These are phyloP conservation scores for Patella ulyssiponensis DNA, from an alignment of 2,888 invertebrate genomes.

Conservation along the genomic window DNA sequence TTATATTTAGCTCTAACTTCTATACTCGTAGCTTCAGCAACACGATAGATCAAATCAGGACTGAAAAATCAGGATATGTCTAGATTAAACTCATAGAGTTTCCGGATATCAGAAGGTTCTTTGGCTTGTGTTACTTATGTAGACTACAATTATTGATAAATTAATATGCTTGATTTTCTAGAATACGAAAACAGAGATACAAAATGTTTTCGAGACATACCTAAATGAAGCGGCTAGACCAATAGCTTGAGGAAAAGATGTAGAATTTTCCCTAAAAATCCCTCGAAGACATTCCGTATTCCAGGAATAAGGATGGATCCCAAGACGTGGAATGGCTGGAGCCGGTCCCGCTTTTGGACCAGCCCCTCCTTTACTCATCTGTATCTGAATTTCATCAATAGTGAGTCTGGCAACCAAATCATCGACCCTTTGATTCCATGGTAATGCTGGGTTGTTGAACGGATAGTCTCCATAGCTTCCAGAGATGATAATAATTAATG, in stretches of 20 bases:
- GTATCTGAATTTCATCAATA: conserved; percentile 58
- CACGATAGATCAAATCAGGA: conserved; percentile 44
- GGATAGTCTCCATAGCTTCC: conserved; percentile 45
- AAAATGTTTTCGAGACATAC: conserved; percentile 37
- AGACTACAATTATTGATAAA: no score
- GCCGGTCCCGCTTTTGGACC: conserved; percentile 55
- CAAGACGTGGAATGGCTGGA: conserved; percentile 59
- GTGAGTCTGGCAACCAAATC: conserved; percentile 63
- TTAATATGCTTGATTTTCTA: no score
- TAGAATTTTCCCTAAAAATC: conserved; percentile 61
- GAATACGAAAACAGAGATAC: no score
- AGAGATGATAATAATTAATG: no score
- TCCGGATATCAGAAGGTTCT: no score
- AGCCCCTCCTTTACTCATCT: conserved; percentile 56
- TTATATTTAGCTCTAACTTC: conserved; percentile 56
- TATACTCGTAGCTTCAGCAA: conserved; percentile 51
- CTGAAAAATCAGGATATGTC: conserved; percentile 31
- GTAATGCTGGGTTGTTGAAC: conserved; percentile 60
- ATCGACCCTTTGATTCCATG: conserved; percentile 63
- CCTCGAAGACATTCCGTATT: conserved; percentile 68
- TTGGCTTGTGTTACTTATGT: no score
- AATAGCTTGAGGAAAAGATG: conserved; percentile 67
- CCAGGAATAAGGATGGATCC: conserved; percentile 64
- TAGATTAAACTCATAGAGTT: no score
- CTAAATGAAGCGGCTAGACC: conserved; percentile 68